Conservation (phyloP, 1,140 invertebrate genomes). For the Ips typographus region DNA sequence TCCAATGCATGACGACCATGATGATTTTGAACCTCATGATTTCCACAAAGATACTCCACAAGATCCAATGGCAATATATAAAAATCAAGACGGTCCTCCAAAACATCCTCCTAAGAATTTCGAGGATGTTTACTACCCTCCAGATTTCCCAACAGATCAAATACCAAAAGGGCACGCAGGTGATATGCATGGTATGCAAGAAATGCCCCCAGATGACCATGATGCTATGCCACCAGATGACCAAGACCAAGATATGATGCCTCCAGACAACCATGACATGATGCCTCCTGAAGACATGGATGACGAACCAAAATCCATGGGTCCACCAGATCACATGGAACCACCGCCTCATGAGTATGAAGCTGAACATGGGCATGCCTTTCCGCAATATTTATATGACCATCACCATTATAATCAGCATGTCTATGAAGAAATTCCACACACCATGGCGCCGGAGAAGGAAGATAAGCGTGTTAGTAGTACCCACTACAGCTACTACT, state of each 20-base stretch:
- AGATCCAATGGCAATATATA: conserved; percentile 34
- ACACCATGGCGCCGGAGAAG: conserved; percentile 52
- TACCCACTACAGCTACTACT: conserved; percentile 76
- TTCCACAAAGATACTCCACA: conserved; percentile 37
- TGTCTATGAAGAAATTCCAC: conserved; percentile 52
- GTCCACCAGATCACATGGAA: conserved; percentile 19
- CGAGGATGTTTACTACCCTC: conserved; percentile 39
- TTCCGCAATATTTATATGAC: conserved; percentile 37
- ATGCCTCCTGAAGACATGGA: conserved; percentile 13
- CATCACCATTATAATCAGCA: conserved; percentile 49
- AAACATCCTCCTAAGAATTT: conserved; percentile 32
- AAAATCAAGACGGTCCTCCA: conserved; percentile 27
- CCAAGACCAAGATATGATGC: conserved; percentile 7
- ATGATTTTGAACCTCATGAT: conserved; percentile 3
- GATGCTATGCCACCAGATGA: conserved; percentile 15
- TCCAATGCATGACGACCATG: conserved; percentile 34
- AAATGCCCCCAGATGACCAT: neutral
- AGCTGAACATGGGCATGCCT: conserved; percentile 21
- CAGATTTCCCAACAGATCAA: conserved; percentile 33
- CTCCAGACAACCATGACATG: conserved; percentile 3
- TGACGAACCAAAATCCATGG: neutral
- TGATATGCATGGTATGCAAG: neutral
- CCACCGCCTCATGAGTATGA: conserved; percentile 27
- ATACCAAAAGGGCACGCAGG: conserved; percentile 2
- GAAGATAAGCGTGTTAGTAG: conserved; percentile 66